Conservation (phyloP, 2,797 vertebrate species). For the Cryptoprocta ferox region DNA sequence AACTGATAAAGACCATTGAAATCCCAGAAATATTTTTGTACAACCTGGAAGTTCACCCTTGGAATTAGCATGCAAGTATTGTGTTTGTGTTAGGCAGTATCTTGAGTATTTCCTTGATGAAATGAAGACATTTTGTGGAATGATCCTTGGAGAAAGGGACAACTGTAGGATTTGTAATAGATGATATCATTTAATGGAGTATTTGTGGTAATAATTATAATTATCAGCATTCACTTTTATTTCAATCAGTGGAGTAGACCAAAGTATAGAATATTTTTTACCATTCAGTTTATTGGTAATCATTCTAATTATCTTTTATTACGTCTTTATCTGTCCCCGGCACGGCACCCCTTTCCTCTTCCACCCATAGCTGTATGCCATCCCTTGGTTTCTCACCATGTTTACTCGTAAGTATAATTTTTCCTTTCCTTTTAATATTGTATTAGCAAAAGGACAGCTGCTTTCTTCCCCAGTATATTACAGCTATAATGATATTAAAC, state of each 20-base stretch:
- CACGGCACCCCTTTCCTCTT: conserved; percentile 50
- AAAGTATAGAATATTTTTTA: background rate
- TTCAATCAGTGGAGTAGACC: background rate
- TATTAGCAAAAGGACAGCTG: background rate
- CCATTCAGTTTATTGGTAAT: background rate
- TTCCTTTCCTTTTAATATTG: background rate
- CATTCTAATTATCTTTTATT: conserved; percentile 58
- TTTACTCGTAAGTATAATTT: conserved; percentile 96
- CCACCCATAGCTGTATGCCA: conserved; percentile 94
- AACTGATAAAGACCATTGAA: background rate
- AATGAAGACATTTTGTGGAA: conserved; percentile 15
- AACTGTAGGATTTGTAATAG: background rate
- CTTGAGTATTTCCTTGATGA: background rate
- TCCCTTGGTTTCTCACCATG: conserved; percentile 99
- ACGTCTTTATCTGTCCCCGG: background rate
- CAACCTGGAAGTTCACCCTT: background rate
- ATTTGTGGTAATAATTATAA: background rate
- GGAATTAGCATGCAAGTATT: background rate
- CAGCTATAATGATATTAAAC: background rate
- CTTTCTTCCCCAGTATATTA: background rate
- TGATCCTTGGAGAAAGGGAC: background rate
- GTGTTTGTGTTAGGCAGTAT: background rate
- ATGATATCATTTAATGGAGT: background rate
- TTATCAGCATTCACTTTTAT: background rate
- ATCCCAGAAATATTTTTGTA: background rate